Conservation (phyloP, 2,888 invertebrate species). For the Euzophera pinguis region DNA sequence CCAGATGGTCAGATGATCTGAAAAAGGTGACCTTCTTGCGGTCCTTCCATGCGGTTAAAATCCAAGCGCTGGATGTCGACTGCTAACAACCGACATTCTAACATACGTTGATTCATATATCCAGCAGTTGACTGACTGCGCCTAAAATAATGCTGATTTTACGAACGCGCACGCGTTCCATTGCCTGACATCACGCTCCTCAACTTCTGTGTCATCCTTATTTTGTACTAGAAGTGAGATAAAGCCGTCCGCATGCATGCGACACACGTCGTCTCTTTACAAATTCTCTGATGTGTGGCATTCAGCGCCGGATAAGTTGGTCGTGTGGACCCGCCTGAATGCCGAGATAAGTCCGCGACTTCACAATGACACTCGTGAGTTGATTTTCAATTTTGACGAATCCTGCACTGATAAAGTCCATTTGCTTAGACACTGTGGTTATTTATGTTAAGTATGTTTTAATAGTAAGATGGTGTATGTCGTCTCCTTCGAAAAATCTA, state of each 20-base stretch:
- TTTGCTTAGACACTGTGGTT: neutral
- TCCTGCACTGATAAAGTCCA: constrained; percentile 4
- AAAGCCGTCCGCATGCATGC: constrained; percentile 66
- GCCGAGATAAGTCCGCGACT: constrained; percentile 59
- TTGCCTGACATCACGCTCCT: neutral
- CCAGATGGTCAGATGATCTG: too few relatives aligned
- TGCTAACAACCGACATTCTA: too few relatives aligned
- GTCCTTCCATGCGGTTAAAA: too few relatives aligned
- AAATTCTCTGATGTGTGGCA: constrained; percentile 72
- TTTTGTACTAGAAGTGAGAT: constrained; percentile 41
- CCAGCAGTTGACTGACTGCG: too few relatives aligned
- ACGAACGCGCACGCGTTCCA: too few relatives aligned
- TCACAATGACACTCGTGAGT: constrained; percentile 59
- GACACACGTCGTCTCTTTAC: constrained; percentile 74
- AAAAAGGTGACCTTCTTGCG: too few relatives aligned
- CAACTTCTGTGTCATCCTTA: neutral
- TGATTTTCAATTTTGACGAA: constrained; percentile 40
- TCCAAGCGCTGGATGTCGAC: too few relatives aligned
- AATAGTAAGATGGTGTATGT: too few relatives aligned
- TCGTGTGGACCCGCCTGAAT: constrained; percentile 58
- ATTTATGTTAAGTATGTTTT: neutral
- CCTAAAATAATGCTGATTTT: too few relatives aligned
- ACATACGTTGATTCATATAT: too few relatives aligned
- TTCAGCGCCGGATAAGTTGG: constrained; percentile 68
- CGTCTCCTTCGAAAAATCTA: too few relatives aligned